phyloP scores from a whole-genome alignment of 2,113 vertebrate species.

The Pelecanus crispus region DNA sequence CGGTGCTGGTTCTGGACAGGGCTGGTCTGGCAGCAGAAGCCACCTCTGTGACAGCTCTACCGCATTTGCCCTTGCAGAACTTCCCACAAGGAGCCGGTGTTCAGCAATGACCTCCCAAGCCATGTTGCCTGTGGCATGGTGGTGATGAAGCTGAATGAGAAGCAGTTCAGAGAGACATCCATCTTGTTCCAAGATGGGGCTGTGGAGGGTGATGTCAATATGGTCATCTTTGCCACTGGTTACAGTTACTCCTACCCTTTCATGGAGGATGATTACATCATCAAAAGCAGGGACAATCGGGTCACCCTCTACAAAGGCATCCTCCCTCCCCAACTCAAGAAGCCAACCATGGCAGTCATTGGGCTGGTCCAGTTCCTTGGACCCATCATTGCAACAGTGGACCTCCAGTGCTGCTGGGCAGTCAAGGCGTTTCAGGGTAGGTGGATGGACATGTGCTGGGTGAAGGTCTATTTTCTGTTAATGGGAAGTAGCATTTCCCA shows the following conservation, averaged over 20 bases:
- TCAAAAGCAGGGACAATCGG: constrained; percentile 62
- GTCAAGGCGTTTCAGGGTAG: constrained; percentile 78
- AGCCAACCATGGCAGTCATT: constrained; percentile 80
- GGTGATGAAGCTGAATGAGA: constrained; percentile 76
- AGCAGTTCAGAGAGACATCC: constrained; percentile 70
- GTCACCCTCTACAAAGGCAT: constrained; percentile 78
- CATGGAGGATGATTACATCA: constrained; percentile 69
- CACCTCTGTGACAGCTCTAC: neutral
- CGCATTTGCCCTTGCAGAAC: constrained; percentile 51
- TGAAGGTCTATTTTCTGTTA: neutral
- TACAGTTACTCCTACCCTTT: constrained; percentile 77
- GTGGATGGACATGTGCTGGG: neutral
- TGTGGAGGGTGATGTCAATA: constrained; percentile 73
- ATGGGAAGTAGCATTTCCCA: neutral
- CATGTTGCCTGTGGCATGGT: constrained; percentile 76
- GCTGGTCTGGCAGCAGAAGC: neutral
- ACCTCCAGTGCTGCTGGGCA: constrained; percentile 85
- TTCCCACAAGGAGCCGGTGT: constrained; percentile 62
- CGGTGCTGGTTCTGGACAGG: neutral
- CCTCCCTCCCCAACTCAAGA: constrained; percentile 75
- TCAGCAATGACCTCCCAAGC: constrained; percentile 81
- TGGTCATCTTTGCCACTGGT: constrained; percentile 85
- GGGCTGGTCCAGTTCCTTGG: constrained; percentile 78
- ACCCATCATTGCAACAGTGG: constrained; percentile 72
- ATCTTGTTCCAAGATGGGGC: constrained; percentile 83